A percentile compares a stretch with the other conserved stretches of the same genome.
These are phyloP conservation scores for Heliothis peltigera DNA, from an alignment of 2,888 invertebrate species.

Conservation along the genomic window DNA sequence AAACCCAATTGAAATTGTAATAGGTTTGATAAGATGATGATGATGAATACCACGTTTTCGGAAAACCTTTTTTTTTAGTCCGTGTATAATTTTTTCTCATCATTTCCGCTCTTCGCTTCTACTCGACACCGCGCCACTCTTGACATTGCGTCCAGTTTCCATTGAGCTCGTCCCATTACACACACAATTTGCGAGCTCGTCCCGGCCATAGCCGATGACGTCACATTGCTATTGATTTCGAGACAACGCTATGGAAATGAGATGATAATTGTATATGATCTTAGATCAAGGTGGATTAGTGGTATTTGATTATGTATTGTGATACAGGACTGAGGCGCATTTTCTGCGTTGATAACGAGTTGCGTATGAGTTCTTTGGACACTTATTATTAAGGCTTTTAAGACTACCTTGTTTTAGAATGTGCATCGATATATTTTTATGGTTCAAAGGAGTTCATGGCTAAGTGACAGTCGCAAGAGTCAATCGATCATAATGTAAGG, in stretches of 20 bases:
- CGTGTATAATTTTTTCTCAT: neutral
- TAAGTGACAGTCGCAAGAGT: too few relatives aligned
- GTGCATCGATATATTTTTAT: too few relatives aligned
- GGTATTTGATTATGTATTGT: slow-evolving; percentile 41
- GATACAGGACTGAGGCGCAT: slow-evolving; percentile 8
- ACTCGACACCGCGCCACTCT: slow-evolving; percentile 33
- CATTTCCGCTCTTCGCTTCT: neutral
- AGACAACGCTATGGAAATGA: slow-evolving; percentile 54
- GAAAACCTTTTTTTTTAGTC: neutral
- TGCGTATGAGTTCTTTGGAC: neutral
- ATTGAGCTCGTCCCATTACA: slow-evolving; percentile 58
- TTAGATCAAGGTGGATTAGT: slow-evolving; percentile 58
- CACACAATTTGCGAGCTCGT: slow-evolving; percentile 52
- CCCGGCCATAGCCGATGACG: slow-evolving; percentile 47
- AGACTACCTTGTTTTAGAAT: too few relatives aligned
- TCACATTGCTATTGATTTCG: slow-evolving; percentile 50
- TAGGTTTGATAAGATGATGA: too few relatives aligned
- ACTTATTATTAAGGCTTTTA: too few relatives aligned
- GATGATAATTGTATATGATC: slow-evolving; percentile 53
- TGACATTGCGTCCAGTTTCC: slow-evolving; percentile 67
- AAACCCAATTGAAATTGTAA: too few relatives aligned
- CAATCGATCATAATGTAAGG: too few relatives aligned
- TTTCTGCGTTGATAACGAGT: slow-evolving; percentile 7
- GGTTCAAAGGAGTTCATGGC: too few relatives aligned
- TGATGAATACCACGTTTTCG: too few relatives aligned